Evolutionary conservation across 1,140 invertebrate species (phyloP).

Genomic region (Microplitis mediator): DNA sequence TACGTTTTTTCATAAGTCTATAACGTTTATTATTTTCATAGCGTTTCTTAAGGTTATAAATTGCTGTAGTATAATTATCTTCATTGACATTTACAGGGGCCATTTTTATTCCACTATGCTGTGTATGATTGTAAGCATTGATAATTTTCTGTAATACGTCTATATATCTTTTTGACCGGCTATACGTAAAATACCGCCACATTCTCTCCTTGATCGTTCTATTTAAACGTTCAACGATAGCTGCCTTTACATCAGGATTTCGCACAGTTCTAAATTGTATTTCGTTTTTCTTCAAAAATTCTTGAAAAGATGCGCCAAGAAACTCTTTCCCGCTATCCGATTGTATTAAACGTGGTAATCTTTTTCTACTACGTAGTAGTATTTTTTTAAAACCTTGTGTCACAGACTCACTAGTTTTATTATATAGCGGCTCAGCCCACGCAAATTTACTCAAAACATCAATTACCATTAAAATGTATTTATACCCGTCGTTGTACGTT

Average conservation of each 20-base stretch:
- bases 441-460: conserved; percentile 52
- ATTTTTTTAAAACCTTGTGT: too few species aligned
- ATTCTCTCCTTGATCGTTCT: conserved; percentile 39
- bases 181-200: conserved; percentile 37
- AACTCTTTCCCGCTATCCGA: too few species aligned
- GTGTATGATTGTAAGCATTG: conserved; percentile 29
- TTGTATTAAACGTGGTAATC: too few species aligned
- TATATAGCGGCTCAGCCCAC: conserved; percentile 46
- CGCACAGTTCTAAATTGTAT: conserved; percentile 16
- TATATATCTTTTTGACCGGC: conserved; percentile 21
- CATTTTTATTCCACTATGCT: conserved; percentile 15
- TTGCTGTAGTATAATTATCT: neutral
- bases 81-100: neutral
- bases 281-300: too few species aligned
- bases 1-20: neutral
- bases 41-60: neutral
- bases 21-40: too few species aligned
- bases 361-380: too few species aligned
- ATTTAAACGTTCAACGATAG: conserved; percentile 34
- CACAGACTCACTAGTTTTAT: conserved; percentile 37
- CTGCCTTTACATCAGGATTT: conserved; percentile 35
- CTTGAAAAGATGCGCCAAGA: too few species aligned
- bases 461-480: conserved; percentile 51
- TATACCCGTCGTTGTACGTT: conserved; percentile 41
- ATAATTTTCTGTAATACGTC: conserved; percentile 32